These are phyloP conservation scores for Nasalis larvatus DNA, from an alignment of 2,113 vertebrate genomes.

Conservation along the genomic window DNA sequence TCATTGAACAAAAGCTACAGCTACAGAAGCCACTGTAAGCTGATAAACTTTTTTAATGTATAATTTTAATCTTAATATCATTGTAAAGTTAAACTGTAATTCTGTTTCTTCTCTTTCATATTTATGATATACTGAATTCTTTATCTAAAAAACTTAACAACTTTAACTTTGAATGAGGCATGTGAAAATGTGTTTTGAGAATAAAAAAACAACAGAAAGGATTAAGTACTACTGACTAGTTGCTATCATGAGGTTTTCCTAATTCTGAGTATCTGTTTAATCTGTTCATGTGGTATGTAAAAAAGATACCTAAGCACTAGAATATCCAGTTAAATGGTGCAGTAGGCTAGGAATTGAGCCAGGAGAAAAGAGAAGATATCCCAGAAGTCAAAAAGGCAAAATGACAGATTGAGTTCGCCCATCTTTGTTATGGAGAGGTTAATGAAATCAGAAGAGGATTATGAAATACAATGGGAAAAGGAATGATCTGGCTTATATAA, in stretches of 20 bases:
- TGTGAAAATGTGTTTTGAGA: slow-evolving; percentile 19
- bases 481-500: background rate
- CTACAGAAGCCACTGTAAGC: slow-evolving; percentile 51
- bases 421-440: background rate
- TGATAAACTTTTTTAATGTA: background rate
- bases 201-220: slow-evolving; percentile 3
- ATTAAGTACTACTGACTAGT: background rate
- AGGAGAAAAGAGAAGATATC: background rate
- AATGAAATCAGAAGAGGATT: background rate
- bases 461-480: background rate
- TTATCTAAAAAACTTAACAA: background rate
- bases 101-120: slow-evolving; percentile 30
- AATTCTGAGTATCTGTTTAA: background rate
- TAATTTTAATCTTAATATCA: slow-evolving; percentile 21
- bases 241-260: background rate
- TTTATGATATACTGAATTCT: slow-evolving; percentile 26
- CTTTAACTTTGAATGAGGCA: slow-evolving; percentile 23
- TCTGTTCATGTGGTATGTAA: background rate
- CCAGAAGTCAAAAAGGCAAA: background rate
- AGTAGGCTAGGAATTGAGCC: background rate
- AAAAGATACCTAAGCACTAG: background rate
- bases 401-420: background rate
- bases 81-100: slow-evolving; percentile 28
- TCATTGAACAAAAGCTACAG: slow-evolving; percentile 65
- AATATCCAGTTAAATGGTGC: background rate